Percentiles rank a stretch among this genome's conserved stretches.
Conservation (phyloP, 2,113 vertebrate genomes). For the Grallaria varia region DNA sequence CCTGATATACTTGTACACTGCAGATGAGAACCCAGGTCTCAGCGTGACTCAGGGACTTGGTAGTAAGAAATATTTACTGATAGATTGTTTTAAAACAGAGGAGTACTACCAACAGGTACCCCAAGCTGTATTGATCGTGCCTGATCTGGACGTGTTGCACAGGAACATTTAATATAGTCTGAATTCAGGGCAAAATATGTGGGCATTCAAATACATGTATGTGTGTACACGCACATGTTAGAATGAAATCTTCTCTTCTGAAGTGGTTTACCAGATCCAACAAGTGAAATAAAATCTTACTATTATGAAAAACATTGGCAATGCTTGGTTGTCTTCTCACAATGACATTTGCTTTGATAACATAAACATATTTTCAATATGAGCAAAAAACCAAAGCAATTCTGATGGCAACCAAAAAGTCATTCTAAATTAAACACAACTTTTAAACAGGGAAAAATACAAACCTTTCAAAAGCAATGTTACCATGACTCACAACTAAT, state of each 20-base stretch:
- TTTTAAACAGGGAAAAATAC: not conserved
- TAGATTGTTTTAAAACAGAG: not conserved
- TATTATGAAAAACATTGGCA: not conserved
- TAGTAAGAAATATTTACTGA: not conserved
- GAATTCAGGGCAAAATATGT: not conserved
- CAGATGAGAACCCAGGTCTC: not conserved
- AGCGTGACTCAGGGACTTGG: not conserved
- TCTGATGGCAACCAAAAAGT: not conserved
- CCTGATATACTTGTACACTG: not conserved
- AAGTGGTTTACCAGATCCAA: not conserved
- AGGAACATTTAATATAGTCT: not conserved
- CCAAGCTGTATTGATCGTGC: not conserved
- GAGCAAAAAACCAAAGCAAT: not conserved
- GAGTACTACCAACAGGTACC: not conserved
- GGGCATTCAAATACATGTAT: not conserved
- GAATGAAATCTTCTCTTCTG: not conserved
- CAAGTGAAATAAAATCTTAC: not conserved
- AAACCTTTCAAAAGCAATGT: not conserved
- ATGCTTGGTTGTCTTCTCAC: not conserved
- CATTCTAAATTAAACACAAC: not conserved
- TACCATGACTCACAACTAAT: not conserved
- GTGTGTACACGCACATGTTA: not conserved
- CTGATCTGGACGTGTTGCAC: not conserved
- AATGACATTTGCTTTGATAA: conserved; percentile 7
- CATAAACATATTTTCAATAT: not conserved